A percentile compares a stretch with the other conserved stretches of the same genome.
These are phyloP conservation scores for Rhysida immarginata DNA, from an alignment of 1,140 invertebrate species.

Conservation along the genomic window DNA sequence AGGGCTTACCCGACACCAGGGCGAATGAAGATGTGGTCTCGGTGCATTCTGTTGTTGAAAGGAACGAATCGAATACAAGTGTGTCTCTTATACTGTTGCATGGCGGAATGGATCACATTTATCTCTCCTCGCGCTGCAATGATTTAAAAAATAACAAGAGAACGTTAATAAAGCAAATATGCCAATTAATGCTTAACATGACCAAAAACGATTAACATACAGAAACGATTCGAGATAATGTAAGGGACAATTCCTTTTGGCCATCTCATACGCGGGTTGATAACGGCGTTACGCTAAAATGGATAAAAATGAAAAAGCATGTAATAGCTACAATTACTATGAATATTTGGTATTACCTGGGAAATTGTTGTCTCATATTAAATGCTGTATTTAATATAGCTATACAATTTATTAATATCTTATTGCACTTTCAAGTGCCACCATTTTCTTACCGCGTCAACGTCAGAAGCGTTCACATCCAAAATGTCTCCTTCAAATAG, in stretches of 20 bases:
- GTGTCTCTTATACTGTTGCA: slow-evolving; percentile 21
- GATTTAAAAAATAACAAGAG: background rate
- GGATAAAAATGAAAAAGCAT: background rate
- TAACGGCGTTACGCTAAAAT: slow-evolving; percentile 22
- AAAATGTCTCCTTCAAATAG: background rate
- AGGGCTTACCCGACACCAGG: slow-evolving; percentile 23
- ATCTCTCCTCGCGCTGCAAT: background rate
- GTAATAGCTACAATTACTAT: background rate
- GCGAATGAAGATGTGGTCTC: slow-evolving; percentile 27
- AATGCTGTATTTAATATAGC: background rate
- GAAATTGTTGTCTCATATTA: background rate
- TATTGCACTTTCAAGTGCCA: background rate
- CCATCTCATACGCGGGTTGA: slow-evolving; percentile 20
- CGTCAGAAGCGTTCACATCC: background rate
- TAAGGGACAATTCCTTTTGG: slow-evolving; percentile 27
- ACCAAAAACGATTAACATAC: slow-evolving; percentile 14
- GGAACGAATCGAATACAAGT: slow-evolving; percentile 31
- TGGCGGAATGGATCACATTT: slow-evolving; percentile 22
- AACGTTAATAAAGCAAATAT: background rate
- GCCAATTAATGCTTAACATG: background rate
- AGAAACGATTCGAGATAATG: slow-evolving; percentile 24
- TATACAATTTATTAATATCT: background rate
- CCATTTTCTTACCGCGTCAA: background rate
- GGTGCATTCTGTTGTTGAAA: slow-evolving; percentile 21
- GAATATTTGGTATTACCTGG: background rate